Conservation (phyloP, 2,888 invertebrate genomes). For the Pachydiplax longipennis region DNA sequence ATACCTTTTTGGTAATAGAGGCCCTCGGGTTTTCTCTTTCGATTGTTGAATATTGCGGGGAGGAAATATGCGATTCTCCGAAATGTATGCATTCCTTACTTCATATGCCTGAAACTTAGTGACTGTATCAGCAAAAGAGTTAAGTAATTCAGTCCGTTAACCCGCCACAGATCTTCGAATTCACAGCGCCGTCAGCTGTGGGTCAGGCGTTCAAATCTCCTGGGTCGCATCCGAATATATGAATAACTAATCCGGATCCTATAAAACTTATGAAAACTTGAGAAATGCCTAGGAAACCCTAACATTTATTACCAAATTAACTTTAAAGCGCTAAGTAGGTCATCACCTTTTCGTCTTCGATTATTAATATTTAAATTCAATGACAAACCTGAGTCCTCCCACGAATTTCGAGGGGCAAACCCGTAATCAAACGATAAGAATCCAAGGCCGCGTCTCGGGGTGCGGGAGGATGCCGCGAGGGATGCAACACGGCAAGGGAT, state of each 20-base stretch:
- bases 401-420: neutral
- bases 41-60: no score
- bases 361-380: neutral
- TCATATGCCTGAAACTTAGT: no score
- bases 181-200: neutral
- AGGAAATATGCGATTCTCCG: no score
- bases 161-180: no score
- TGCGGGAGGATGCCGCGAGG: neutral
- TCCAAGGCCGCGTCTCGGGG: neutral
- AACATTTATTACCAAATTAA: neutral
- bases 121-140: no score
- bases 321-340: neutral
- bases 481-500: neutral
- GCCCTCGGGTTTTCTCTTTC: no score
- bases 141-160: no score
- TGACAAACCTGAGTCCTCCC: neutral
- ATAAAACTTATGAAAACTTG: neutral
- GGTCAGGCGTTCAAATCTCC: neutral
- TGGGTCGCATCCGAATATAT: neutral
- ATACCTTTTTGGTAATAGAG: no score
- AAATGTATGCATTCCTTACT: no score
- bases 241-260: neutral
- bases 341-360: neutral
- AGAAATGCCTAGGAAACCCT: neutral
- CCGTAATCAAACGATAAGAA: neutral